Evolutionary conservation across 2,113 vertebrate genomes (phyloP), one percentile per base, ranked within the genome.

Genomic region (Lampris megalopsis): DNA sequence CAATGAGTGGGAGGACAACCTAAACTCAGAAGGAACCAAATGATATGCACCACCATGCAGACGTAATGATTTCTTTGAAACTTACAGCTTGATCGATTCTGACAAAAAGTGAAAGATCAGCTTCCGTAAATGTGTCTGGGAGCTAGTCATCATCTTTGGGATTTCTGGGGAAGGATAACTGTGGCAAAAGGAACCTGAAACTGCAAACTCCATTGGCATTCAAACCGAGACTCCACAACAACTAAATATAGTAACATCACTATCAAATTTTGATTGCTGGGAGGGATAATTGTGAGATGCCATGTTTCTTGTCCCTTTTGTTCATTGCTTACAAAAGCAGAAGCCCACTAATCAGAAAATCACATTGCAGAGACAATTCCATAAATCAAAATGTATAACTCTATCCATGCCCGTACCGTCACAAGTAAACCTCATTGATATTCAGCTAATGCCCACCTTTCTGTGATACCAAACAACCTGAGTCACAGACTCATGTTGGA

Each of bases 321-420:
- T 58, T 63, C 66, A 60, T 78, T 71, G 70, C 62, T 52, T 13
- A 52, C 56, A 70, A 70, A 78, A 56, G 69, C 73, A 66, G 70
- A 65, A 24, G 60, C 71, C 67, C 61, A 61, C 73, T 88, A 71
- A 82, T 85, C 50, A 77, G 77, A 60, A 89, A 83, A 86, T 79
- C 57, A 56, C 67, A 63, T 53, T 53, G 62, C 68, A 57, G 2
- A 60, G 57, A 50, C 56, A 65, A 47, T 61, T 79, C 54, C 48
- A 76, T 86, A 80, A 81, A 86, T 88, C 71, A 70, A 68, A 76
- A 59, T 58, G 56, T 70, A 71, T 40, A 80, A 76, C 9, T 62
- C 53, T 9, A 71, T 72, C 48, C 38, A 45, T 35, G 60, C 37
- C 40, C 53, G 50, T 69, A 60, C 58, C 50, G 48, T 9, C 63